phyloP scores from a whole-genome alignment of 1,140 invertebrate species.

The Bilobella aurantiaca region DNA sequence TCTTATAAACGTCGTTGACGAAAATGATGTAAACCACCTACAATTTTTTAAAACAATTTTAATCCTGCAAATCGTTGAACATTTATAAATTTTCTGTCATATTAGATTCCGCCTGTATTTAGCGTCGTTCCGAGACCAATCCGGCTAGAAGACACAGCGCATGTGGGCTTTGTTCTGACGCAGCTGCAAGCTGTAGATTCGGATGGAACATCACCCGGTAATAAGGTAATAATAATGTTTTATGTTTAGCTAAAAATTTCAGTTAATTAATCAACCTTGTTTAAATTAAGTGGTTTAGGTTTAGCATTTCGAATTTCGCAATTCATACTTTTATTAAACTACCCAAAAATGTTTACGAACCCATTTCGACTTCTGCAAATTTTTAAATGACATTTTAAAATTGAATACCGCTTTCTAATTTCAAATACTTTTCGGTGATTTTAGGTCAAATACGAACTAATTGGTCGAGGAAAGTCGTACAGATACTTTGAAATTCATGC shows the following conservation, averaged over 20 bases:
- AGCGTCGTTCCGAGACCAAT: constrained; percentile 65
- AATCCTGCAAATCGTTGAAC: not conserved
- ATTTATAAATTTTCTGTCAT: constrained; percentile 42
- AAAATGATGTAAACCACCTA: not conserved
- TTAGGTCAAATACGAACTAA: constrained; percentile 67
- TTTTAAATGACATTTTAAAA: no score
- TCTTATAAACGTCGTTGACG: constrained; percentile 52
- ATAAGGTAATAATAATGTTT: constrained; percentile 50
- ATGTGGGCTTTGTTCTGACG: constrained; percentile 66
- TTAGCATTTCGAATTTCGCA: not conserved
- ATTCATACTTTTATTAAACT: no score
- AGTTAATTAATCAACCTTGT: not conserved
- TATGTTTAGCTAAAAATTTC: not conserved
- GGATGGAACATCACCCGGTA: constrained; percentile 50
- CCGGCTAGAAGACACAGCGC: constrained; percentile 66
- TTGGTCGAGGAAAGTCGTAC: constrained; percentile 61
- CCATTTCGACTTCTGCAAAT: no score
- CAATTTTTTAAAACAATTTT: not conserved
- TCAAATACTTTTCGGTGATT: no score
- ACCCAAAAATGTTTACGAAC: no score
- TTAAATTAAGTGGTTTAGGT: not conserved
- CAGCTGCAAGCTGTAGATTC: constrained; percentile 52
- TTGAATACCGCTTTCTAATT: no score
- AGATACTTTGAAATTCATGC: constrained; percentile 79
- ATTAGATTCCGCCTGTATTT: constrained; percentile 76